Evolutionary conservation across 2,888 invertebrate species (phyloP).

Genomic region (Coecobrya sp.): DNA sequence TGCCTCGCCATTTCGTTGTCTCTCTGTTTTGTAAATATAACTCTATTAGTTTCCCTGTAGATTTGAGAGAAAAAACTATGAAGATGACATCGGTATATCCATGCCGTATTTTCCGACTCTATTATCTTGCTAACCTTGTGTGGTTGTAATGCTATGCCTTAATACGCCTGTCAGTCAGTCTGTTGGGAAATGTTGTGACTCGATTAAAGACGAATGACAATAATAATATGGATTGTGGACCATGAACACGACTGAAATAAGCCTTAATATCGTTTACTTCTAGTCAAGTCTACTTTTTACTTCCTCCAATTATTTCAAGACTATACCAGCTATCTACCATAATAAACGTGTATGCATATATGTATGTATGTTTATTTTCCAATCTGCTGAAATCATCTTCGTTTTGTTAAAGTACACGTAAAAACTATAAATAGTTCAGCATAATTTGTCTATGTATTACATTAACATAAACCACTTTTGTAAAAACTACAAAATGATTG

Average conservation of each 20-base stretch:
- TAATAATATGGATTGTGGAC: slow-evolving; percentile 45
- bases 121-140: background rate
- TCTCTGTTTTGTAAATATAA: slow-evolving; percentile 40
- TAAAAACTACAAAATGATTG: no score
- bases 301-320: background rate
- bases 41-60: slow-evolving; percentile 64
- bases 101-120: no score
- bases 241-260: slow-evolving; percentile 44
- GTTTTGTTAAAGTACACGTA: no score
- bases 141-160: background rate
- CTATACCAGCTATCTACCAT: no score
- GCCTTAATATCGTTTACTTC: slow-evolving; percentile 11
- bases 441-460: no score
- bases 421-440: no score
- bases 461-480: no score
- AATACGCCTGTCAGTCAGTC: slow-evolving; percentile 55
- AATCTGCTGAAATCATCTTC: no score
- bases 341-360: no score
- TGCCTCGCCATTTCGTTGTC: slow-evolving; percentile 31
- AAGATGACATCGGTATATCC: background rate
- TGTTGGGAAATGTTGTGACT: slow-evolving; percentile 45
- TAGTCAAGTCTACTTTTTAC: no score
- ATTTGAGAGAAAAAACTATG: slow-evolving; percentile 59
- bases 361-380: no score
- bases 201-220: slow-evolving; percentile 27